Evolutionary conservation across 2,113 vertebrate species (phyloP).

Genomic region (Sylvilagus bachmani): DNA sequence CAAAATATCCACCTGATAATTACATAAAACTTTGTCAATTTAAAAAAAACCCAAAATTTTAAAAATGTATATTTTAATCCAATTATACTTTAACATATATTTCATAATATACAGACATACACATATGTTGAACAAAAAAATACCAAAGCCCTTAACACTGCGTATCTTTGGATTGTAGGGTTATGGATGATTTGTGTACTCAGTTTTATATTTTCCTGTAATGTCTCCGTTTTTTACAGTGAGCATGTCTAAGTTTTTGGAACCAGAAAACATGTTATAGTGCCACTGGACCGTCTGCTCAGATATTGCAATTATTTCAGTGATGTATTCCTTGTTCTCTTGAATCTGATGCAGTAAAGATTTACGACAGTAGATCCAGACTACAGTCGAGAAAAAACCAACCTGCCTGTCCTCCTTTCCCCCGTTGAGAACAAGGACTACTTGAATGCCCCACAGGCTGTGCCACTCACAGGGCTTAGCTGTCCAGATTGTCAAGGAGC

Average conservation of each 20-base stretch:
- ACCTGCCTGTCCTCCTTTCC: neutral
- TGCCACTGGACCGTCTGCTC: neutral
- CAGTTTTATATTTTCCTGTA: neutral
- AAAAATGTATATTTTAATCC: conserved; percentile 9
- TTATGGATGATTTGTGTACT: conserved; percentile 41
- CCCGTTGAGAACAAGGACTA: neutral
- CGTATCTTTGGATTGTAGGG: neutral
- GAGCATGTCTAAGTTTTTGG: neutral
- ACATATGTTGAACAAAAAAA: conserved; percentile 8
- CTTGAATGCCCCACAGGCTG: neutral
- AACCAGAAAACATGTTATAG: conserved; percentile 21
- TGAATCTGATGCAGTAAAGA: neutral
- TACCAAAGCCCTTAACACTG: conserved; percentile 30
- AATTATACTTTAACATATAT: conserved; percentile 14
- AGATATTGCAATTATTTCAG: neutral
- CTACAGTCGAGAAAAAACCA: neutral
- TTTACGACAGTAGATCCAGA: neutral
- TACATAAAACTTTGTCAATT: neutral
- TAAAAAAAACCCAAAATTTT: neutral
- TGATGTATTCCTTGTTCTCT: neutral
- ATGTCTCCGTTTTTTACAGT: conserved; percentile 47
- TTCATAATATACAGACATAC: neutral
- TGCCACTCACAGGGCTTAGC: neutral
- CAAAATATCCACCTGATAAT: neutral
- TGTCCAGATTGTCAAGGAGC: neutral